These are phyloP conservation scores for Lycodopsis pacificus DNA, from an alignment of 2,797 vertebrate genomes.

Conservation along the genomic window DNA sequence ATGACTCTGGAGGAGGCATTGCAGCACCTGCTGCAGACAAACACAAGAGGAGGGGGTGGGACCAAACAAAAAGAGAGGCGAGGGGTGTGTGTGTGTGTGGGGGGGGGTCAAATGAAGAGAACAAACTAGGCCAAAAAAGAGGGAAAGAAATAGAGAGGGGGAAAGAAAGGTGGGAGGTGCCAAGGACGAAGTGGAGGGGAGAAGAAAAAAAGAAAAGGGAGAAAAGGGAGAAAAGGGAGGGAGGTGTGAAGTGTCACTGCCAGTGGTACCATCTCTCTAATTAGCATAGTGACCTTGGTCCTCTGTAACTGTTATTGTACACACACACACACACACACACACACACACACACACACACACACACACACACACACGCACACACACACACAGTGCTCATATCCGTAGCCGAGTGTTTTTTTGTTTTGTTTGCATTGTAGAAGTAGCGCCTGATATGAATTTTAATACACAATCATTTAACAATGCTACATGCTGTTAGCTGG, in stretches of 20 bases:
- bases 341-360: slow-evolving; percentile 13
- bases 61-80: background rate
- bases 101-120: slow-evolving; percentile 38
- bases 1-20: slow-evolving; percentile 65
- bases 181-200: slow-evolving; percentile 71
- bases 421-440: slow-evolving; percentile 17
- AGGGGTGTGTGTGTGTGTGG: background rate
- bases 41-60: slow-evolving; percentile 21
- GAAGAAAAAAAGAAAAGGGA: slow-evolving; percentile 50
- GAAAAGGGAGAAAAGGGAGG: slow-evolving; percentile 51
- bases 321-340: slow-evolving; percentile 17
- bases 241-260: slow-evolving; percentile 79
- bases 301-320: slow-evolving; percentile 56
- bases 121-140: slow-evolving; percentile 39
- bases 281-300: slow-evolving; percentile 83
- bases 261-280: slow-evolving; percentile 76
- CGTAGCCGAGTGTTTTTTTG: background rate
- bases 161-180: slow-evolving; percentile 42
- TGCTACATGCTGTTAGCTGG: background rate
- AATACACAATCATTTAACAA: slow-evolving; percentile 17
- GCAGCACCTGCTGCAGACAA: slow-evolving; percentile 65
- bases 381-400: slow-evolving; percentile 9
- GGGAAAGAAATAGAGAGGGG: slow-evolving; percentile 30
- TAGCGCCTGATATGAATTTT: slow-evolving; percentile 24
- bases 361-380: slow-evolving; percentile 20